Evolutionary conservation across 2,113 vertebrate species (phyloP).

Genomic region (Antidorcas marsupialis): DNA sequence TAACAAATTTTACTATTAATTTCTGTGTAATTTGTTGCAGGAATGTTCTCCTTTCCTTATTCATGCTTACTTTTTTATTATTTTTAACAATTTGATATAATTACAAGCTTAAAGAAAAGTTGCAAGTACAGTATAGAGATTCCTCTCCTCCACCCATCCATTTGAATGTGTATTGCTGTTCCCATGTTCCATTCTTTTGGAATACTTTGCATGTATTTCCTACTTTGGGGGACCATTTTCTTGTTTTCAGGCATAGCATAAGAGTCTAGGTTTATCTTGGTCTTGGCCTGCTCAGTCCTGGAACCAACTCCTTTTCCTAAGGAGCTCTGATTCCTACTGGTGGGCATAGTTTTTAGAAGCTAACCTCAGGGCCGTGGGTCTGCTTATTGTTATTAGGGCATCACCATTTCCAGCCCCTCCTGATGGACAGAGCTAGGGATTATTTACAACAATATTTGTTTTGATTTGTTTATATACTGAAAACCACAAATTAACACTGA

Average conservation of each 20-base stretch:
- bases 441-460: background rate
- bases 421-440: background rate
- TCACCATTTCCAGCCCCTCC: background rate
- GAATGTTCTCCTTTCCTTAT: background rate
- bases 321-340: background rate
- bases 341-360: background rate
- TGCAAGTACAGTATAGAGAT: background rate
- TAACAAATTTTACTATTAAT: background rate
- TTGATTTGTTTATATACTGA: background rate
- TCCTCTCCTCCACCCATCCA: background rate
- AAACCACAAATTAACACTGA: background rate
- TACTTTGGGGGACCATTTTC: background rate
- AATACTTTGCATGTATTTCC: background rate
- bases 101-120: background rate
- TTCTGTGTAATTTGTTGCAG: background rate
- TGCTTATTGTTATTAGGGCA: background rate
- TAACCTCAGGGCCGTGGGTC: background rate
- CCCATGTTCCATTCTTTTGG: background rate
- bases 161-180: background rate
- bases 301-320: background rate
- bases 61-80: background rate
- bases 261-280: background rate
- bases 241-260: background rate
- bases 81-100: background rate
- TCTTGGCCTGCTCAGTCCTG: background rate